Evolutionary conservation across 2,888 invertebrate species (phyloP).

Genomic region (Alsophila aescularia): DNA sequence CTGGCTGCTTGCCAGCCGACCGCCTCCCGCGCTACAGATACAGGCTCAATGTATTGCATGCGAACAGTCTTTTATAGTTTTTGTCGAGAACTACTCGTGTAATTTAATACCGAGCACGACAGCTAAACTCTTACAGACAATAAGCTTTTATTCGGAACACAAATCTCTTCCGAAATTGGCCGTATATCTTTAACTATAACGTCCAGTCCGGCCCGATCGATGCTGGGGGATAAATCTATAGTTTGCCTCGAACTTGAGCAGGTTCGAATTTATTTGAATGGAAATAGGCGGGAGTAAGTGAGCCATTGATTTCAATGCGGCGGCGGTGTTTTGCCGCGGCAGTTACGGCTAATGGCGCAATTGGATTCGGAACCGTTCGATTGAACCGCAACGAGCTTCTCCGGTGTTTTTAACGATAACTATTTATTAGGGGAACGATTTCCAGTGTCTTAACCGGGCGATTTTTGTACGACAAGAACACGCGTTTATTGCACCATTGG

Average conservation of each 20-base stretch:
- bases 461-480: constrained; percentile 1
- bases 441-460: not conserved
- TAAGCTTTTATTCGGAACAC: constrained; percentile 58
- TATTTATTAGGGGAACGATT: constrained; percentile 21
- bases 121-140: constrained; percentile 50
- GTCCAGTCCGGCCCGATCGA: constrained; percentile 45
- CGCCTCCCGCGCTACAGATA: constrained; percentile 48
- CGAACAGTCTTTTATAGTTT: constrained; percentile 64
- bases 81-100: constrained; percentile 54
- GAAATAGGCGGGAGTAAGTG: constrained; percentile 55
- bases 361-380: constrained; percentile 59
- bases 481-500: constrained; percentile 43
- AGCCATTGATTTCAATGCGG: constrained; percentile 68
- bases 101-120: constrained; percentile 61
- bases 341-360: constrained; percentile 64
- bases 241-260: constrained; percentile 51
- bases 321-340: constrained; percentile 58
- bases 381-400: constrained; percentile 52
- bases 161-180: constrained; percentile 55
- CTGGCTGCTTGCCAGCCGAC: constrained; percentile 65
- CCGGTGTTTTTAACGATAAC: constrained; percentile 33
- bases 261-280: constrained; percentile 58
- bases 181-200: constrained; percentile 49
- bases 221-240: constrained; percentile 44
- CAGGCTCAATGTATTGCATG: constrained; percentile 62